Evolutionary conservation across 2,113 vertebrate species (phyloP), one percentile per base, ranked within the genome.

Genomic region (Epinephelus cyanopodus): DNA sequence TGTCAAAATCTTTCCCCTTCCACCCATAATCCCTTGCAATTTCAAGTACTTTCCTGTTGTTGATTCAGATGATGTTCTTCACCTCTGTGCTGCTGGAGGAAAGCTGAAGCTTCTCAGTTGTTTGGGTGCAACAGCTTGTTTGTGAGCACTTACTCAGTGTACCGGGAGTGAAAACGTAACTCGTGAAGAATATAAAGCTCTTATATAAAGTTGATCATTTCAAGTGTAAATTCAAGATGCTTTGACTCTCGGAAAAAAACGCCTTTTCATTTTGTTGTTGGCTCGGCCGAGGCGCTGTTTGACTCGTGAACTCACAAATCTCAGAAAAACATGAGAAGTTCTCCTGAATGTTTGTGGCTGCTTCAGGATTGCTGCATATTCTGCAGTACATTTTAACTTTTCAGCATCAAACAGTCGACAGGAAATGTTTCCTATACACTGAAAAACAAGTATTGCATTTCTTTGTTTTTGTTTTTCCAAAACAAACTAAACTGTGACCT

Each of bases 401-500:
- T 39, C 64, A 64, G 23, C 53, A 37, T 33, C 68, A 58, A 50
- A 65, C 39, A 8, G 6, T 1, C n/a, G n/a, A n/a, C 3, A 42
- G 21, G 11, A n/a, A 23, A 48, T 29, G 42, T 45, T 75, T 61
- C 23, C 12, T 60, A 0, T 33, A 56, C 12, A n/a, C 12, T 27
- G 12, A 29, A 58, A 10, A 42, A 58, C 19, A 18, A 2, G 18
- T 42, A 9, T 21, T 58, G 8, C 19, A 27, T 37, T 58, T 71
- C 18, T 60, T 47, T 69, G 13, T 56, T 15, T 56, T 15, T 21
- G 12, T 12, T 50, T 4, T n/a, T 6, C 21, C 10, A 2, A 64
- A 29, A 67, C 11, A 3, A 5, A 84, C 63, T 83, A 3, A 10
- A 84, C 63, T 83, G 76, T 71, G 69, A 84, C 63, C 63, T 86